phyloP scores from a whole-genome alignment of 2,113 vertebrate species.

The Tachuris rubrigastra region DNA sequence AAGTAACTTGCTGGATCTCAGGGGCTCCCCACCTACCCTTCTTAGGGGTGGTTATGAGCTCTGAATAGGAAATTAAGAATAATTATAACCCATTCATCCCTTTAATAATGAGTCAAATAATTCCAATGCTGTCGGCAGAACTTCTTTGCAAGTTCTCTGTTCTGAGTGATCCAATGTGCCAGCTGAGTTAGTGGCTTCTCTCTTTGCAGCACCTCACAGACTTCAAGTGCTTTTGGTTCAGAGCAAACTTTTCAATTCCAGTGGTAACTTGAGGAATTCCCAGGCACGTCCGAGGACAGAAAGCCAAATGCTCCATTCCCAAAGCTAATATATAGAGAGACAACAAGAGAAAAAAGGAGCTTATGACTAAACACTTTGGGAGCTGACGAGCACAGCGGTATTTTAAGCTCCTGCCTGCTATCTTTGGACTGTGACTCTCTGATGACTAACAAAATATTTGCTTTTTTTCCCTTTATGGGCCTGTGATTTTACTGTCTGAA shows the following conservation, averaged over 20 bases:
- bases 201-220: background rate
- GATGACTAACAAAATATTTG: conserved; percentile 61
- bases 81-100: conserved; percentile 10
- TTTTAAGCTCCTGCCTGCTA: background rate
- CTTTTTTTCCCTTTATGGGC: conserved; percentile 61
- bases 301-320: background rate
- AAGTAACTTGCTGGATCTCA: background rate
- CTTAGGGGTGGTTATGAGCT: conserved; percentile 2
- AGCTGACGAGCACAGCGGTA: conserved; percentile 5
- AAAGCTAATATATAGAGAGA: background rate
- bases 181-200: background rate
- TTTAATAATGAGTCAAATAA: background rate
- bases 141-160: background rate
- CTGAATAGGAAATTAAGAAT: conserved; percentile 42
- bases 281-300: background rate
- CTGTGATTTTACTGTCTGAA: conserved; percentile 65
- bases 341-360: conserved; percentile 14
- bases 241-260: background rate
- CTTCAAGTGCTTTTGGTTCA: background rate
- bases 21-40: background rate
- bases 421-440: conserved; percentile 40
- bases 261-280: background rate
- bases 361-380: conserved; percentile 22
- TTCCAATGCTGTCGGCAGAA: background rate
- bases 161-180: background rate